Conservation (phyloP, 2,113 vertebrate genomes). For the Tragulus kanchil region DNA sequence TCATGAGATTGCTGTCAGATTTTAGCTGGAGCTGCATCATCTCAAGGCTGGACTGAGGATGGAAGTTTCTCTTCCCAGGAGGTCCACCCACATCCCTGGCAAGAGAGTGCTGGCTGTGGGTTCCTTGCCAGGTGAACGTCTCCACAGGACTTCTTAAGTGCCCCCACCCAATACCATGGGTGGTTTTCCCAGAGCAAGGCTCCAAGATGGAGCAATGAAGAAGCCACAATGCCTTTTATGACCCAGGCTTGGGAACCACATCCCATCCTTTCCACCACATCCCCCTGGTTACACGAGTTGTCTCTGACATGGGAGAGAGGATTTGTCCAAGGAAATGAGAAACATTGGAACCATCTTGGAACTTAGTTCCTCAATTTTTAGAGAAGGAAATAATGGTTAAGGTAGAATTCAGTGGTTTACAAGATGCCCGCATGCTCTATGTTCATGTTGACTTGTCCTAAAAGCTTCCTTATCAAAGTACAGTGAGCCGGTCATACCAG, state of each 20-base stretch:
- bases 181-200: neutral
- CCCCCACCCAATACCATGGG: neutral
- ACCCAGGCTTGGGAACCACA: neutral
- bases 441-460: neutral
- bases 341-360: neutral
- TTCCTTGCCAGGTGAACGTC: neutral
- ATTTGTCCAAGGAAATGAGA: too few relatives aligned
- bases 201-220: neutral
- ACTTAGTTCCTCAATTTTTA: neutral
- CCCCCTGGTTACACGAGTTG: neutral
- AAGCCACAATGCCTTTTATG: neutral
- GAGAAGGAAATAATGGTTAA: neutral
- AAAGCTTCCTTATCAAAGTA: neutral
- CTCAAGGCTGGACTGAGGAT: neutral
- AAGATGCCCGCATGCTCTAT: neutral
- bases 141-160: neutral
- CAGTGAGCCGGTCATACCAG: neutral
- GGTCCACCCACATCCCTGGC: neutral
- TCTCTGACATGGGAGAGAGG: neutral
- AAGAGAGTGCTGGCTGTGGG: rapidly evolving
- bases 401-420: neutral
- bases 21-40: neutral
- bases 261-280: neutral
- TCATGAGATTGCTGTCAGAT: neutral
- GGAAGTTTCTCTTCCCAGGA: neutral